Percentiles rank a stretch among this genome's conserved stretches.
These are phyloP conservation scores for Gymnoscopelus braueri DNA, from an alignment of 2,797 vertebrate genomes.

Conservation along the genomic window DNA sequence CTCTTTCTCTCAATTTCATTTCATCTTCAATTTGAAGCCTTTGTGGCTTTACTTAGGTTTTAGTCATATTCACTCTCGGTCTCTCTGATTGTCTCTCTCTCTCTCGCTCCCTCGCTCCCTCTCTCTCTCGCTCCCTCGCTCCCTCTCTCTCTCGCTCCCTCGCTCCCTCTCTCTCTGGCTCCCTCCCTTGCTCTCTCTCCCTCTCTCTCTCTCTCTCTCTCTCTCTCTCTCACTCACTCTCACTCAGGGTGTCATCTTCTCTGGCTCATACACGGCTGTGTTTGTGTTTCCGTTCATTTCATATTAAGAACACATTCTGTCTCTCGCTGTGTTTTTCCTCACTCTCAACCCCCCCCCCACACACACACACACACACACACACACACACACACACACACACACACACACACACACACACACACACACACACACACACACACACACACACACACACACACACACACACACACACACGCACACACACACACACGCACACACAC, in stretches of 20 bases:
- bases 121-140: no score
- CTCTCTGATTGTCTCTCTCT: not conserved
- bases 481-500: no score
- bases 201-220: not conserved
- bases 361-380: no score
- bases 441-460: no score
- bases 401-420: not conserved
- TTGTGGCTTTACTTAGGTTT: constrained; percentile 28
- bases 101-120: no score
- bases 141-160: not conserved
- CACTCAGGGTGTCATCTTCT: not conserved
- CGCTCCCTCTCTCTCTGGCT: not conserved
- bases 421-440: no score
- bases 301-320: not conserved
- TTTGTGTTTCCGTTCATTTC: no score
- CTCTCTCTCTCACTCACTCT: not conserved
- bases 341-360: constrained; percentile 3
- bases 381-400: not conserved
- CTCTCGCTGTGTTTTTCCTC: no score
- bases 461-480: no score
- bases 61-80: constrained; percentile 6
- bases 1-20: constrained; percentile 19
- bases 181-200: not conserved
- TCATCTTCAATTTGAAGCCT: constrained; percentile 47
- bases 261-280: not conserved